Evolutionary conservation across 2,888 invertebrate species (phyloP).

Genomic region (Magallana nippona): DNA sequence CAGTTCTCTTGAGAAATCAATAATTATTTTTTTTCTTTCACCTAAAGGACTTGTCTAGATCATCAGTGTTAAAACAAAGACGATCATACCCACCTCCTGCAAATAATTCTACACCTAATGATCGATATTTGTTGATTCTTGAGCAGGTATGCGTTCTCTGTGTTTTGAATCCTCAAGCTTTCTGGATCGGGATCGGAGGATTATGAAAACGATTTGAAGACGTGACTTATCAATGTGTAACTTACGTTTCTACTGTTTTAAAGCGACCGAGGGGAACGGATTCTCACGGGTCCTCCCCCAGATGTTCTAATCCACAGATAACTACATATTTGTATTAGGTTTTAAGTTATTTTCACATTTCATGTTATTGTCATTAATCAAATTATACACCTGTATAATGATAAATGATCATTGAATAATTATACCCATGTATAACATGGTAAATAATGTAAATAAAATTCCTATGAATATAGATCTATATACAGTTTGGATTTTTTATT

Average conservation of each 20-base stretch:
- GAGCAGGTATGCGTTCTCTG: conserved; percentile 29
- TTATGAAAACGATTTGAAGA: conserved; percentile 18
- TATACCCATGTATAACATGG: conserved; percentile 33
- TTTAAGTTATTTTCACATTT: conserved; percentile 38
- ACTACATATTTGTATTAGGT: conserved; percentile 37
- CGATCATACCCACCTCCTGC: conserved; percentile 26
- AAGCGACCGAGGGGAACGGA: neutral
- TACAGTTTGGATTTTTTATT: neutral
- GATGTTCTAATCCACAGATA: conserved; percentile 36
- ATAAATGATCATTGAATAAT: conserved; percentile 15
- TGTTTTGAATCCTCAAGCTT: conserved; percentile 23
- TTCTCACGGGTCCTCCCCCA: conserved; percentile 39
- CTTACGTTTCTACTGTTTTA: neutral
- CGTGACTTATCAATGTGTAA: conserved; percentile 42
- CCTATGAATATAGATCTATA: neutral
- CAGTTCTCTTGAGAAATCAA: conserved; percentile 70
- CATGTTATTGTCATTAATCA: conserved; percentile 32
- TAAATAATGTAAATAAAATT: conserved; percentile 28
- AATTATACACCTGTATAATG: conserved; percentile 33
- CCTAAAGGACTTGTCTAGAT: conserved; percentile 5
- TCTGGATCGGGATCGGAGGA: conserved; percentile 37
- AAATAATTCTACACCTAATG: conserved; percentile 31
- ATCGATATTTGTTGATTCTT: conserved; percentile 23
- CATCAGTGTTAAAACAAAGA: conserved; percentile 25
- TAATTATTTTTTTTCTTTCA: neutral